Conservation (phyloP, 35 echinoderm and acorn worm genomes). For the Amphiura filiformis region DNA sequence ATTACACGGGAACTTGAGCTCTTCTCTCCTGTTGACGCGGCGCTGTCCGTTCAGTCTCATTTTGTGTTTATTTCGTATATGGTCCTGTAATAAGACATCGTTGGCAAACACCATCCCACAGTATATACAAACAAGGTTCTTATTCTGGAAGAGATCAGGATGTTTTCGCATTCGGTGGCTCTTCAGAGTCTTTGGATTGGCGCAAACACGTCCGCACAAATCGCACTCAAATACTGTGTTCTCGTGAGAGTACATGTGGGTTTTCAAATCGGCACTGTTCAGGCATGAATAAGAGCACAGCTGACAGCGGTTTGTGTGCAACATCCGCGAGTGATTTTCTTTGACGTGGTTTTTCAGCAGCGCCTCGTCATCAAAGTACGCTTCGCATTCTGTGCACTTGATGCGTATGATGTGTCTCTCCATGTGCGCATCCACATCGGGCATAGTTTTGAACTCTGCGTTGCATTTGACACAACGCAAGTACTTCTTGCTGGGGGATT, state of each 20-base stretch:
- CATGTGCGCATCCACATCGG: conserved; percentile 51
- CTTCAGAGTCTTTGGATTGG: conserved; percentile 76
- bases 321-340: conserved; percentile 61
- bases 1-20: conserved; percentile 57
- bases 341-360: conserved; percentile 46
- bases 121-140: conserved; percentile 55
- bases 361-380: conserved; percentile 1
- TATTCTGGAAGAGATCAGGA: conserved; percentile 63
- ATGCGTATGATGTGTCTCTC: conserved; percentile 25
- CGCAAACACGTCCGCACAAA: conserved; percentile 69
- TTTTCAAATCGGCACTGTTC: conserved; percentile 71
- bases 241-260: conserved; percentile 66
- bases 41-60: conserved; percentile 55
- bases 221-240: conserved; percentile 76
- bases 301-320: conserved; percentile 74
- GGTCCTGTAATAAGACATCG: conserved; percentile 82
- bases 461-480: conserved; percentile 55
- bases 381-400: conserved; percentile 78
- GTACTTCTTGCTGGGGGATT: conserved; percentile 36
- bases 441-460: conserved; percentile 53
- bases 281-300: conserved; percentile 67
- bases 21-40: conserved; percentile 29
- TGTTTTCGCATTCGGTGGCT: conserved; percentile 68
- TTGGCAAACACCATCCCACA: conserved; percentile 79
- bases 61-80: conserved; percentile 71